Percentiles rank a stretch among this genome's conserved stretches.
Conservation (phyloP, 1,140 invertebrate species). For the Drosophila mayri region DNA sequence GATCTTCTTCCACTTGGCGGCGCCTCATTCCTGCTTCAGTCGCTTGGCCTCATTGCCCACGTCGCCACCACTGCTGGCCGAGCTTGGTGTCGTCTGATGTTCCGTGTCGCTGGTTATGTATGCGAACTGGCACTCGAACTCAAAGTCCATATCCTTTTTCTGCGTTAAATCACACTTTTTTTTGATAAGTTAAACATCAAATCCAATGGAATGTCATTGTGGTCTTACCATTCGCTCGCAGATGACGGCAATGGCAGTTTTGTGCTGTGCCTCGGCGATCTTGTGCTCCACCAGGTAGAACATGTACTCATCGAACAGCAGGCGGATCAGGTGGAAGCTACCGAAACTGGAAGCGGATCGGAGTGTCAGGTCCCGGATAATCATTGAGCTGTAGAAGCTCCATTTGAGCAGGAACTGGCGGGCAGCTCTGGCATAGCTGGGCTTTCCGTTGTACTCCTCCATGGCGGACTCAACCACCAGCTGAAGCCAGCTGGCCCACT, state of each 20-base stretch:
- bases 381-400: constrained; percentile 99
- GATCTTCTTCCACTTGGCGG: constrained; percentile 10
- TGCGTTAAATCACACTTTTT: constrained; percentile 25
- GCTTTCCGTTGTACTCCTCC: constrained; percentile 93
- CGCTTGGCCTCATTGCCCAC: constrained; percentile 74
- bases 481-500: constrained; percentile 99
- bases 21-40: constrained; percentile 80
- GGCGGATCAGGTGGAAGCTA: constrained; percentile 98
- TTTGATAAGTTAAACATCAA: neutral
- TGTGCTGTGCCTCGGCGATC: constrained; percentile 95
- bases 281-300: constrained; percentile 99
- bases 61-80: constrained; percentile 32
- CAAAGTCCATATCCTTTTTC: constrained; percentile 83
- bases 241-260: constrained; percentile 98
- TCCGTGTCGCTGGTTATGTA: constrained; percentile 75
- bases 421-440: constrained; percentile 95
- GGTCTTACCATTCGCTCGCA: constrained; percentile 79
- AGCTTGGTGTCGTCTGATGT: constrained; percentile 52
- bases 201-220: neutral
- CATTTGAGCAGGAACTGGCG: constrained; percentile 98
- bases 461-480: constrained; percentile 94
- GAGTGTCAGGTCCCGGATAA: constrained; percentile 97
- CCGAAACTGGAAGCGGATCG: constrained; percentile 99
- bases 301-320: constrained; percentile 99
- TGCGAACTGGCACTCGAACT: constrained; percentile 81